Evolutionary conservation across 2,888 invertebrate genomes (phyloP).

Genomic region (Flexamia atlantica): DNA sequence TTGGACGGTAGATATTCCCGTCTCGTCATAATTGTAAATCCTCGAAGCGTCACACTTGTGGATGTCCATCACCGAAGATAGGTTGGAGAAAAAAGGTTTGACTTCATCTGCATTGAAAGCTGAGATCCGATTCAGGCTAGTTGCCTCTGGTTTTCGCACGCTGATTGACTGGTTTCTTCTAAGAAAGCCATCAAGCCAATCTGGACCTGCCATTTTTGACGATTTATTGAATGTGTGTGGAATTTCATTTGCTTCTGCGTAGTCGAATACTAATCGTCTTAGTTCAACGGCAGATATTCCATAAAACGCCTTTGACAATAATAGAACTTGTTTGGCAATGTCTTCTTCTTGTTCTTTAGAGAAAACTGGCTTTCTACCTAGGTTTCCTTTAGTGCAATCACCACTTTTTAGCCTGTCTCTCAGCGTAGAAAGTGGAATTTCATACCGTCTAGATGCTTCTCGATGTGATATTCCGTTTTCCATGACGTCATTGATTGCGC

Average conservation of each 20-base stretch:
- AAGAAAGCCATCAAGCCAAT: conserved; percentile 68
- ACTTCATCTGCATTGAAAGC: conserved; percentile 71
- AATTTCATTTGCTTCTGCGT: conserved; percentile 66
- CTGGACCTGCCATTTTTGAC: conserved; percentile 63
- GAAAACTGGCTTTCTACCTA: conserved; percentile 64
- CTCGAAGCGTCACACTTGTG: conserved; percentile 47
- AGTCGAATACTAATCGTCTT: conserved; percentile 53
- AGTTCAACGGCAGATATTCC: conserved; percentile 61
- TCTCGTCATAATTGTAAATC: conserved; percentile 39
- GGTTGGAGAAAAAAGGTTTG: conserved; percentile 69
- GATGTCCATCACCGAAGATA: conserved; percentile 67
- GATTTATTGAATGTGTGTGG: conserved; percentile 61
- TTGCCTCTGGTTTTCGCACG: conserved; percentile 71
- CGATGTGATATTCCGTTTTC: conserved; percentile 38
- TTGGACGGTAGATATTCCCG: conserved; percentile 46
- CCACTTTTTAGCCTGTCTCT: conserved; percentile 50
- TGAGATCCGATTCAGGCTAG: conserved; percentile 70
- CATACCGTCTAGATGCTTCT: conserved; percentile 38
- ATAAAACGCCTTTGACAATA: conserved; percentile 62
- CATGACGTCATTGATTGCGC: conserved; percentile 17
- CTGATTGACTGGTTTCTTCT: conserved; percentile 68
- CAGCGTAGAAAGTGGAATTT: conserved; percentile 42
- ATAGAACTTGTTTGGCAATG: conserved; percentile 61
- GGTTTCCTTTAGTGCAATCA: conserved; percentile 13
- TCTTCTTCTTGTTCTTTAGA: conserved; percentile 62